phyloP scores from a whole-genome alignment of 2,113 vertebrate species.

The Serinus canaria region DNA sequence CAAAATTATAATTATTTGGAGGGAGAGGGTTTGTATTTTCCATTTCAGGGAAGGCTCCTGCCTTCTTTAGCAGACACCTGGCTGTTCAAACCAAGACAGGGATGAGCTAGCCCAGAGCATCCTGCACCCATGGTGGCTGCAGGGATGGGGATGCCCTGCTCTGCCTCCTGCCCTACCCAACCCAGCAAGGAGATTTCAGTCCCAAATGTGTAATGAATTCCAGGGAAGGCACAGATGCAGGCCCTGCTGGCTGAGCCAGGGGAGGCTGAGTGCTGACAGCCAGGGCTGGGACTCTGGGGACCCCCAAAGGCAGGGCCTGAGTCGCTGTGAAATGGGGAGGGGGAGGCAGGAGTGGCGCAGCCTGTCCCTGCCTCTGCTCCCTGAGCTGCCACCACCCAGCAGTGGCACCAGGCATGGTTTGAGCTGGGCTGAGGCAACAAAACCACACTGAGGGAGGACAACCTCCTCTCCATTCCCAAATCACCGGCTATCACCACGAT shows the following conservation, averaged over 20 bases:
- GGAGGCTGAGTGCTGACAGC: background rate
- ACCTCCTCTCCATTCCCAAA: background rate
- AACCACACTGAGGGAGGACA: background rate
- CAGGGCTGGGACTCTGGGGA: background rate
- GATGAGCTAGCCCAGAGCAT: background rate
- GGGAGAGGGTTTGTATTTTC: too few relatives aligned
- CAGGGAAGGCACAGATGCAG: background rate
- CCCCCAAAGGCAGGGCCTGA: background rate
- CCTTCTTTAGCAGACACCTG: too few relatives aligned
- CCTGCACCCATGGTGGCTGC: background rate
- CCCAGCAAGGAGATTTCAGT: background rate
- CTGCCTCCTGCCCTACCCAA: background rate
- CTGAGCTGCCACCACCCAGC: background rate
- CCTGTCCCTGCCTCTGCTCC: background rate
- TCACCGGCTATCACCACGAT: background rate
- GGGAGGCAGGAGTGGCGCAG: background rate
- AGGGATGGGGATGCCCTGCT: background rate
- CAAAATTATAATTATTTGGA: too few relatives aligned
- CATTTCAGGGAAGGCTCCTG: too few relatives aligned
- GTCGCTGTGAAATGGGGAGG: background rate
- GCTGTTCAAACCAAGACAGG: background rate
- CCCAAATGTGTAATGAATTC: background rate
- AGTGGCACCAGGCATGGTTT: fast-evolving
- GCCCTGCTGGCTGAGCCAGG: background rate
- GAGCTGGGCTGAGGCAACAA: background rate